Conservation (phyloP, 2,888 invertebrate species). For the Rhaphigaster nebulosa region DNA sequence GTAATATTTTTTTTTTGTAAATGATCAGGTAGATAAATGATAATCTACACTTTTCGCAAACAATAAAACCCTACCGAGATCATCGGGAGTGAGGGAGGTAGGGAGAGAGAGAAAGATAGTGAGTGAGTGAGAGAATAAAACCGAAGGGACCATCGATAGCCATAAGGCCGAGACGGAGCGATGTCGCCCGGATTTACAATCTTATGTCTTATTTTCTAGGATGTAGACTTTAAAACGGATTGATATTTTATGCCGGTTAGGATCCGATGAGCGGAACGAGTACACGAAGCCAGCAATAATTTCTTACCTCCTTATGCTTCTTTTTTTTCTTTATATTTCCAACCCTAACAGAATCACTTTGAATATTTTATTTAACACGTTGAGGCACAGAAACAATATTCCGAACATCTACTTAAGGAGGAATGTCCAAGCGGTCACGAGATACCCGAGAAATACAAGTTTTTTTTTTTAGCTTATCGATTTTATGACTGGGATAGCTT, state of each 20-base stretch:
- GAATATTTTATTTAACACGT: constrained; percentile 35
- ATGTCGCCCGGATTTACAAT: not conserved
- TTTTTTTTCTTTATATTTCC: not conserved
- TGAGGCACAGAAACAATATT: constrained; percentile 36
- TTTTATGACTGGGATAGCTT: constrained; percentile 26
- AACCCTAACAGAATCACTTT: constrained; percentile 37
- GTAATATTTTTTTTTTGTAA: no score
- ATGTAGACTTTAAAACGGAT: constrained; percentile 39
- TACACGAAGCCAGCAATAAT: not conserved
- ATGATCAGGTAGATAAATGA: no score
- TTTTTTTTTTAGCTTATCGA: constrained; percentile 29
- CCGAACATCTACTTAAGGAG: not conserved
- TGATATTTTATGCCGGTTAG: constrained; percentile 39
- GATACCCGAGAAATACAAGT: not conserved
- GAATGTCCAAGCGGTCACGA: constrained; percentile 3
- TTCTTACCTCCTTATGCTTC: not conserved
- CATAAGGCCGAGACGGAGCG: not conserved
- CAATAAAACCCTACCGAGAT: not conserved
- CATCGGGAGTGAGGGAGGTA: not conserved
- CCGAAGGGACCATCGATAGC: not conserved
- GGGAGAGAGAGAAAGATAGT: not conserved
- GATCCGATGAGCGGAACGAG: not conserved
- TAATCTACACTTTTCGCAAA: no score
- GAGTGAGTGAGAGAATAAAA: not conserved
- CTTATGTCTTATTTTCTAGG: constrained; percentile 26